Evolutionary conservation across 2,113 vertebrate species (phyloP).

Genomic region (Todiramphus chloris): DNA sequence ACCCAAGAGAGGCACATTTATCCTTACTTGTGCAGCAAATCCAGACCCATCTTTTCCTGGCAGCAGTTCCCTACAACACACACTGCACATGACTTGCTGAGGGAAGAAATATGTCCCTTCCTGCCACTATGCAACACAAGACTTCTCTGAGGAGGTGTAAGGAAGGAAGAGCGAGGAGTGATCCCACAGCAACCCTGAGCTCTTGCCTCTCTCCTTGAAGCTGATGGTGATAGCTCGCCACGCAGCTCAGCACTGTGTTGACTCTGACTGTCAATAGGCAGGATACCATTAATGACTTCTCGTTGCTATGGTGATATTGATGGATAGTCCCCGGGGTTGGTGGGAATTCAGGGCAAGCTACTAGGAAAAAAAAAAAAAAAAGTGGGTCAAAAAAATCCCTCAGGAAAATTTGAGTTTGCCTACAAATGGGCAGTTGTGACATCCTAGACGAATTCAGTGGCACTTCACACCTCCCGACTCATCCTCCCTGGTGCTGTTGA

Average conservation of each 20-base stretch:
- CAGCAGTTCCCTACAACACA: not conserved
- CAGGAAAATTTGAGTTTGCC: not conserved
- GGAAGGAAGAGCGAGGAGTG: not conserved
- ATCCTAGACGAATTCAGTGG: not conserved
- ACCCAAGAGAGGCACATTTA: not conserved
- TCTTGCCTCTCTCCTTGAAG: not conserved
- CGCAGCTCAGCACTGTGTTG: not conserved
- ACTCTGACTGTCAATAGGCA: constrained; percentile 11
- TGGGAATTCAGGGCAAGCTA: constrained; percentile 17
- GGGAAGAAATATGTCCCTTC: not conserved
- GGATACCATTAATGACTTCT: constrained; percentile 20
- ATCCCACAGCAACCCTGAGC: not conserved
- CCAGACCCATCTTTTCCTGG: not conserved
- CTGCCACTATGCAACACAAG: not conserved
- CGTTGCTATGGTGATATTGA: constrained; percentile 65
- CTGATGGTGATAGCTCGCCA: not conserved
- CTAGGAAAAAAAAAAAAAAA: not conserved
- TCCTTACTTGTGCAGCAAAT: not conserved
- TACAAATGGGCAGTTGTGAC: not conserved
- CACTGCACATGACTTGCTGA: not conserved
- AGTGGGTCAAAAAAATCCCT: not conserved
- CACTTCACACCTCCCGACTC: not conserved
- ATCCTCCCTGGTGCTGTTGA: not conserved
- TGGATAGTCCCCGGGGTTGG: not conserved
- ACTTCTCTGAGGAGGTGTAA: not conserved